Evolutionary conservation across 1,140 invertebrate genomes (phyloP).

Genomic region (Eumeta japonica): DNA sequence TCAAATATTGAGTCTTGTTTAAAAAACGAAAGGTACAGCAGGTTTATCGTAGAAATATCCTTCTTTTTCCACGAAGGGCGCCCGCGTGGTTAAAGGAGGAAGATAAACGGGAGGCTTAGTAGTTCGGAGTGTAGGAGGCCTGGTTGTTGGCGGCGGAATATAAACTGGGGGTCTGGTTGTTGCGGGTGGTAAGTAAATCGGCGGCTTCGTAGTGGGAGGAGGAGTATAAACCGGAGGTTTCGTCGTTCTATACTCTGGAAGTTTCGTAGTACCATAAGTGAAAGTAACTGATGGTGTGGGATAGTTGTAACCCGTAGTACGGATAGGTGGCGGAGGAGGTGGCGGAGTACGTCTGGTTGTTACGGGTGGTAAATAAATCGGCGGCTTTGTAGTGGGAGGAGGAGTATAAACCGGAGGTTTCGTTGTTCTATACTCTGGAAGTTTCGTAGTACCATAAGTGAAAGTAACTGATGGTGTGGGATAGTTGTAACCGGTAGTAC

Average conservation of each 20-base stretch:
- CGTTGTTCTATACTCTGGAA: no score
- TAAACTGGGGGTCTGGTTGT: conserved; percentile 13
- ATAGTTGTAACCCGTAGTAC: conserved; percentile 49
- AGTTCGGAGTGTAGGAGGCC: conserved; percentile 8
- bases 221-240: conserved; percentile 11
- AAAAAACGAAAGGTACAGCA: conserved; percentile 43
- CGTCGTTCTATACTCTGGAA: conserved; percentile 13
- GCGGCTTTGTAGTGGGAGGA: conserved; percentile 18
- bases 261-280: conserved; percentile 12
- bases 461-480: conserved; percentile 45
- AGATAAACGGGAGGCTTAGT: conserved; percentile 7
- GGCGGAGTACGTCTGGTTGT: no score
- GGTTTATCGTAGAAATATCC: conserved; percentile 45
- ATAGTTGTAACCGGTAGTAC: conserved; percentile 47
- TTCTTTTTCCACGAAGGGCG: conserved; percentile 31
- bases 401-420: conserved; percentile 5
- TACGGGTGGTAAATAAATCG: conserved; percentile 8
- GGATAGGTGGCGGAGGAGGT: conserved; percentile 4
- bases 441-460: no score
- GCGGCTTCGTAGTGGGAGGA: conserved; percentile 8
- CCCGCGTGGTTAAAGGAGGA: conserved; percentile 24
- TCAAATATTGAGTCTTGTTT: conserved; percentile 19
- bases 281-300: conserved; percentile 45
- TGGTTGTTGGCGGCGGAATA: conserved; percentile 12
- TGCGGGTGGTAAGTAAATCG: conserved; percentile 13